Conservation (phyloP, 1,140 invertebrate genomes). For the Bombus pyrosoma region DNA sequence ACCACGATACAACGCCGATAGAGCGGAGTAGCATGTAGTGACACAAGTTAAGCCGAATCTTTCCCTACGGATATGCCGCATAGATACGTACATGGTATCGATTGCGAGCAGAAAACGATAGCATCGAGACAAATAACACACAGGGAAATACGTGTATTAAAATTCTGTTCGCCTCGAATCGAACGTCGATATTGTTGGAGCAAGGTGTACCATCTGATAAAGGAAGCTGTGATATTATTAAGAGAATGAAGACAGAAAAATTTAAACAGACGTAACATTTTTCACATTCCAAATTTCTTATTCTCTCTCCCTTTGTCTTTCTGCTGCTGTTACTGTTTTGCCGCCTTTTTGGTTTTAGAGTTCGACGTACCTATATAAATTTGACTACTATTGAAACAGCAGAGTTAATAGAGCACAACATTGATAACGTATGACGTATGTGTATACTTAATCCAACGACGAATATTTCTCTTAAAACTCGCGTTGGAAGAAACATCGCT, state of each 20-base stretch:
- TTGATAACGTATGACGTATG: no score
- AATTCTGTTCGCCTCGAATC: neutral
- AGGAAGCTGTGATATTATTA: neutral
- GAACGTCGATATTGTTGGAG: neutral
- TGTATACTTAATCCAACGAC: no score
- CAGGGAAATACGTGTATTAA: neutral
- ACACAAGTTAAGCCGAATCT: conserved; percentile 21
- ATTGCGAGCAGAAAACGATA: neutral
- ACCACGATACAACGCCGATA: conserved; percentile 12
- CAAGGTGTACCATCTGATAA: neutral
- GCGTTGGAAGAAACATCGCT: no score
- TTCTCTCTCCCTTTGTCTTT: no score
- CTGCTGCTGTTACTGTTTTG: no score
- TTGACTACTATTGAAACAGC: no score
- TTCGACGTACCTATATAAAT: no score
- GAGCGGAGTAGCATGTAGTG: neutral
- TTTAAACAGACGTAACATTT: neutral
- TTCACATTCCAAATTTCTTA: no score
- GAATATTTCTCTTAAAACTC: no score
- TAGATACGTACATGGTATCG: neutral
- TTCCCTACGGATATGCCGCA: neutral
- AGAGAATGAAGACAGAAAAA: neutral
- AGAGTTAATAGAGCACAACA: no score
- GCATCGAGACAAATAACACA: neutral
- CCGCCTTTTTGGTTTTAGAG: no score